Evolutionary conservation across 1,140 invertebrate genomes (phyloP).

Genomic region (Drosophila malerkotliana): DNA sequence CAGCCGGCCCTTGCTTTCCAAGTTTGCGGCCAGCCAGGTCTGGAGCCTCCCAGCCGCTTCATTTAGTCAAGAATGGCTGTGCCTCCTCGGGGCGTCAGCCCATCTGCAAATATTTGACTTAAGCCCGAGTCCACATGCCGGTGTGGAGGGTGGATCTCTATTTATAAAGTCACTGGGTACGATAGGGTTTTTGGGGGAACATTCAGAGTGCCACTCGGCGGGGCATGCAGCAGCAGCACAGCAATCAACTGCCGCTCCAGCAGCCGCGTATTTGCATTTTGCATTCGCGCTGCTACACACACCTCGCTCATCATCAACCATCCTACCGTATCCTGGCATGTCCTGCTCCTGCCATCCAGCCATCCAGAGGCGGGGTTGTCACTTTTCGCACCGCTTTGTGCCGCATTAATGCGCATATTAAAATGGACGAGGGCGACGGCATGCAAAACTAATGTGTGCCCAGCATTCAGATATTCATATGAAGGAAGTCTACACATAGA

Average conservation of each 20-base stretch:
- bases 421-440: conserved; percentile 55
- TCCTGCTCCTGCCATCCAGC: background rate
- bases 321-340: background rate
- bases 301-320: conserved; percentile 6
- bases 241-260: conserved; percentile 62
- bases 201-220: background rate
- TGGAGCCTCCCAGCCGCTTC: conserved; percentile 45
- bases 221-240: background rate
- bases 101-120: conserved; percentile 63
- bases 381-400: conserved; percentile 71
- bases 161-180: background rate
- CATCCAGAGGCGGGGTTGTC: conserved; percentile 40
- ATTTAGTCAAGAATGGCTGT: conserved; percentile 49
- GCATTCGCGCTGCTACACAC: conserved; percentile 2
- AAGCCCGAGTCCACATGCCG: conserved; percentile 24
- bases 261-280: conserved; percentile 66
- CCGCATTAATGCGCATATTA: conserved; percentile 76
- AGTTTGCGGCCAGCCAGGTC: conserved; percentile 23
- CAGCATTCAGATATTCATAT: conserved; percentile 51
- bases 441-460: conserved; percentile 61
- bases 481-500: background rate
- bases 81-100: conserved; percentile 8
- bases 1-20: background rate
- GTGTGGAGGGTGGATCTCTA: conserved; percentile 29
- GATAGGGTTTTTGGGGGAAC: background rate